Conservation (phyloP, 1,140 invertebrate species). For the Rhopalosiphum maidis region DNA sequence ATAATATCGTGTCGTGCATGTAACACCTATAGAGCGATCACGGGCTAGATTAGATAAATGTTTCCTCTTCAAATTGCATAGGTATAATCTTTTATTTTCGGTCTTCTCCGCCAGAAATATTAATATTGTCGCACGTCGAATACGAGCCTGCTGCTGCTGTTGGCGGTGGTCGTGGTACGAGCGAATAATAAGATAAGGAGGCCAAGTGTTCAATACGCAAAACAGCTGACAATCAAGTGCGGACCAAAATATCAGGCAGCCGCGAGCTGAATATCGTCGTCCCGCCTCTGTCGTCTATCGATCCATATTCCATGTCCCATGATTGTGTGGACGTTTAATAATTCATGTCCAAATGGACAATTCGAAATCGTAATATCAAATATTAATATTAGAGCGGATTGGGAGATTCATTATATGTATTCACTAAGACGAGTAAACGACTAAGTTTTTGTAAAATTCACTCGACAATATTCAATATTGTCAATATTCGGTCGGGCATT, state of each 20-base stretch:
- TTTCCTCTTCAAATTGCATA: background rate
- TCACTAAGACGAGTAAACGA: background rate
- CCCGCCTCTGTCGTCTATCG: too few species aligned
- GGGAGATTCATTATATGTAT: background rate
- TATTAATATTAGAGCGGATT: background rate
- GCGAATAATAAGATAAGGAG: constrained; percentile 53
- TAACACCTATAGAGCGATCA: background rate
- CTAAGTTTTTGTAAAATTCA: background rate
- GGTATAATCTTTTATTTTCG: background rate
- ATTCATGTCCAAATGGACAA: too few species aligned
- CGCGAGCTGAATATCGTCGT: background rate
- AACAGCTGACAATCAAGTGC: constrained; percentile 43
- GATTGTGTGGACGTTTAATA: too few species aligned
- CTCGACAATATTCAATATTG: background rate
- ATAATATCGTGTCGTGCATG: background rate
- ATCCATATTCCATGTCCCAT: background rate
- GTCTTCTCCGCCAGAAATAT: background rate
- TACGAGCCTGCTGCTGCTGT: background rate
- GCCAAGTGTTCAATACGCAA: constrained; percentile 53
- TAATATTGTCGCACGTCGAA: background rate
- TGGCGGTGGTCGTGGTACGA: background rate
- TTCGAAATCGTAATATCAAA: background rate
- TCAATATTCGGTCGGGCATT: too few species aligned
- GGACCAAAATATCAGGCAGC: background rate
- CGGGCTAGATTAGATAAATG: background rate